phyloP scores from a whole-genome alignment of 64 coral and sea anemone species.

The Porites australiensis region DNA sequence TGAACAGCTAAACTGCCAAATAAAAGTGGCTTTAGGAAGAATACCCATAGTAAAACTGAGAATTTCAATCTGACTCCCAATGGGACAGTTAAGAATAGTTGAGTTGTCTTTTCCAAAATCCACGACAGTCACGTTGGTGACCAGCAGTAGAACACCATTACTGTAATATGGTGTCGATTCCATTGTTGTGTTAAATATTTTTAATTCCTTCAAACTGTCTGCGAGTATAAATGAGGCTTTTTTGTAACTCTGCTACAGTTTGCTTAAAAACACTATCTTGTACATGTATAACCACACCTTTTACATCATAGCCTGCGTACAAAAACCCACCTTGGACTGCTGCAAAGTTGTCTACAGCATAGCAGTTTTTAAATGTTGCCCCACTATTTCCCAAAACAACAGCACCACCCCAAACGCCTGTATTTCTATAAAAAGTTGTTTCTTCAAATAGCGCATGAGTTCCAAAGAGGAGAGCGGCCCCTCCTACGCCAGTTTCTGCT shows the following conservation, averaged over 20 bases:
- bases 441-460: not conserved
- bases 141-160: conserved; percentile 37
- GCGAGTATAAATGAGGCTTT: conserved; percentile 22
- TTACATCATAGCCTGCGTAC: not conserved
- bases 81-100: conserved; percentile 31
- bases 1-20: conserved; percentile 43
- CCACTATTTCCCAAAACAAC: not conserved
- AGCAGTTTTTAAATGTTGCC: not conserved
- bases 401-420: not conserved
- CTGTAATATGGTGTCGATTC: not conserved
- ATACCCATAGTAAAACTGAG: not conserved
- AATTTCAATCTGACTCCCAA: conserved; percentile 28
- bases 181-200: conserved; percentile 32
- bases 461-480: not conserved
- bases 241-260: no score
- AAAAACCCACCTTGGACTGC: conserved; percentile 44
- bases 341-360: conserved; percentile 79
- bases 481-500: not conserved
- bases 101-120: conserved; percentile 21
- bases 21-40: no score
- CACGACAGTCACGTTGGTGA: conserved; percentile 5
- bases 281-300: conserved; percentile 26
- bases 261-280: not conserved
- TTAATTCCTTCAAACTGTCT: conserved; percentile 44
- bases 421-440: not conserved